phyloP scores from a whole-genome alignment of 2,113 vertebrate species.

The Aegotheles bennettii region DNA sequence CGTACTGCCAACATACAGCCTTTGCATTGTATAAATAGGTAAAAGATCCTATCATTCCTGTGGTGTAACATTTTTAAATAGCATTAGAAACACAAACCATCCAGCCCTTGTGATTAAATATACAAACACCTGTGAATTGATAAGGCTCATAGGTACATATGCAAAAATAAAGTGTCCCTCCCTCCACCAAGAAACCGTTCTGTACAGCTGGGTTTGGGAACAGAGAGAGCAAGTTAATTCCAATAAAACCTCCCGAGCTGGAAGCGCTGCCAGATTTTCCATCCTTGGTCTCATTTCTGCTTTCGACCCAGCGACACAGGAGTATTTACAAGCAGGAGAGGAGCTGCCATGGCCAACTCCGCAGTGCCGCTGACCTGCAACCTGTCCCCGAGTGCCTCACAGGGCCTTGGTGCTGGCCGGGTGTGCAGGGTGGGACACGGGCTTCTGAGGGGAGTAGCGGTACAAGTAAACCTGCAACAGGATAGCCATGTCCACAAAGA shows the following conservation, averaged over 20 bases:
- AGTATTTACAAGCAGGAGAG: background rate
- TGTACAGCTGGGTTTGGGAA: conserved; percentile 3
- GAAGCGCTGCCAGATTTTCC: background rate
- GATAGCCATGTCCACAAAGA: conserved; percentile 90
- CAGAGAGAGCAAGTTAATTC: background rate
- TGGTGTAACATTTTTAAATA: conserved; percentile 48
- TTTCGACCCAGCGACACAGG: background rate
- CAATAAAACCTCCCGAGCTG: background rate
- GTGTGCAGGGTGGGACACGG: conserved; percentile 78
- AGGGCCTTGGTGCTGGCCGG: conserved; percentile 90
- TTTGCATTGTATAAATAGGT: conserved; percentile 49
- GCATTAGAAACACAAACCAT: conserved; percentile 47
- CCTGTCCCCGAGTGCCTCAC: conserved; percentile 52
- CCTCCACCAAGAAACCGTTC: background rate
- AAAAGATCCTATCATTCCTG: conserved; percentile 13
- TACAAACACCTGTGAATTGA: conserved; percentile 28
- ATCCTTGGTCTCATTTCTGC: background rate
- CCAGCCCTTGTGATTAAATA: conserved; percentile 64
- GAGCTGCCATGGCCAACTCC: background rate
- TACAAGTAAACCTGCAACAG: conserved; percentile 92
- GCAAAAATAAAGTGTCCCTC: conserved; percentile 21
- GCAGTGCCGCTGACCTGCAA: background rate
- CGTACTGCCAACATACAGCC: conserved; percentile 1
- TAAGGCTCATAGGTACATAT: conserved; percentile 48
- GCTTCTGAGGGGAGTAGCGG: conserved; percentile 86